A percentile compares a stretch with the other conserved stretches of the same genome.
These are phyloP conservation scores for Chrysodeixis includens DNA, from an alignment of 2,888 invertebrate genomes.

Conservation along the genomic window DNA sequence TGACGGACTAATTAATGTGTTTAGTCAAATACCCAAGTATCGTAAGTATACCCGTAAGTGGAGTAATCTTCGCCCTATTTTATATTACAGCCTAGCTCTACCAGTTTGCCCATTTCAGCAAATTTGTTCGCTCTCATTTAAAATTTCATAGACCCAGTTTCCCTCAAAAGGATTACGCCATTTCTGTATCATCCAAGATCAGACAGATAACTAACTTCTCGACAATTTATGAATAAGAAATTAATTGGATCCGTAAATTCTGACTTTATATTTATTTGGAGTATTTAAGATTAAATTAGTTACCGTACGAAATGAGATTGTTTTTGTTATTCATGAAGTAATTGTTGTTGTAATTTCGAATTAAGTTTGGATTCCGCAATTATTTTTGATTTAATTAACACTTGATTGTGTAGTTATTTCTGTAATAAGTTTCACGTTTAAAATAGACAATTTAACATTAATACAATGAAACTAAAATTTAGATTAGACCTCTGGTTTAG, in stretches of 20 bases:
- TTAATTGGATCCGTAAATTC: not conserved
- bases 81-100: not conserved
- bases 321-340: not conserved
- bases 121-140: not conserved
- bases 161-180: not conserved
- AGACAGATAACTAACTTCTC: slow-evolving; percentile 2
- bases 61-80: too few relatives aligned
- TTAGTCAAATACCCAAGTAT: too few relatives aligned
- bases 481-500: too few relatives aligned
- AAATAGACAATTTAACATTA: too few relatives aligned
- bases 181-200: not conserved
- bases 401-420: not conserved
- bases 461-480: too few relatives aligned
- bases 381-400: not conserved
- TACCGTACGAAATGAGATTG: not conserved
- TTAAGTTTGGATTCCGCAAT: not conserved
- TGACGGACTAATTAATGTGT: too few relatives aligned
- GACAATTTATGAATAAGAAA: slow-evolving; percentile 5
- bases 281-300: slow-evolving; percentile 1
- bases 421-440: too few relatives aligned
- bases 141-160: not conserved
- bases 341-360: slow-evolving; percentile 1
- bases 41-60: too few relatives aligned
- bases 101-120: not conserved
- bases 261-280: not conserved